These are phyloP conservation scores for Phrynosoma platyrhinos DNA, from an alignment of 2,113 vertebrate species.

Conservation along the genomic window DNA sequence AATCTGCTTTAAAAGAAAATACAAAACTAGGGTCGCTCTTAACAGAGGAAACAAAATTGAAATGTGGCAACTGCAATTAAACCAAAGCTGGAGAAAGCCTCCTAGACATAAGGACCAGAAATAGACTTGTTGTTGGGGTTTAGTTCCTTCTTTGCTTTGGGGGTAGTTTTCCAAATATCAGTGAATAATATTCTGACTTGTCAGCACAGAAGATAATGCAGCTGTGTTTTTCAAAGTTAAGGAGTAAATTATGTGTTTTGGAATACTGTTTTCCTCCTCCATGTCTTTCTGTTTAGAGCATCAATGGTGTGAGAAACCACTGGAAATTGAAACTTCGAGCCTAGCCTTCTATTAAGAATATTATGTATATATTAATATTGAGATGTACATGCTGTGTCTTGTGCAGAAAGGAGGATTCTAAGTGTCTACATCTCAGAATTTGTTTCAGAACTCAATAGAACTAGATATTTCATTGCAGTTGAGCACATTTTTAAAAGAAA, in stretches of 20 bases:
- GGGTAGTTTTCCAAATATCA: slow-evolving; percentile 38
- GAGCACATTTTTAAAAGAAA: background rate
- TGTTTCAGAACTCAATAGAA: too few relatives aligned
- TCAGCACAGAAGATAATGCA: slow-evolving; percentile 19
- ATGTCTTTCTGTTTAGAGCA: background rate
- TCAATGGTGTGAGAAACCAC: background rate
- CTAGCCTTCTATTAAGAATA: background rate
- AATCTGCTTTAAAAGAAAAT: slow-evolving; percentile 74
- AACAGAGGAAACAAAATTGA: slow-evolving; percentile 62
- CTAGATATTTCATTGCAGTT: background rate
- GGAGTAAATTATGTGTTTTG: background rate
- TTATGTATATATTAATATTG: background rate
- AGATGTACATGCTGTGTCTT: background rate
- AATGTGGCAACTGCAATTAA: slow-evolving; percentile 61
- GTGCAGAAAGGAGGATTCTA: background rate
- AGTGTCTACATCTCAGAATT: background rate
- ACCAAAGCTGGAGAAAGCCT: slow-evolving; percentile 30
- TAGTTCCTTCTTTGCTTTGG: slow-evolving; percentile 1
- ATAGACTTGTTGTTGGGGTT: background rate
- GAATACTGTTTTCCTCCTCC: background rate
- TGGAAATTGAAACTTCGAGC: background rate
- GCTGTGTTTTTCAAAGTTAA: background rate
- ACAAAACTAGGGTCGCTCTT: slow-evolving; percentile 64
- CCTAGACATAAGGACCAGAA: slow-evolving; percentile 7
- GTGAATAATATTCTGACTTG: background rate